Conservation (phyloP, 2,113 vertebrate genomes). For the Macaca fascicularis region T2T-MFA8v1.1 NC_088378.1:54954501-54955000, state of each 20-base stretch:
- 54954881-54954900: not conserved
- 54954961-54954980: not conserved
- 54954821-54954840: not conserved
- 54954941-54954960: not conserved
- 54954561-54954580: not conserved
- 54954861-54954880: not conserved
- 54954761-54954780: not conserved
- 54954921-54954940: not conserved
- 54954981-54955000: not conserved
- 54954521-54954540: not conserved
- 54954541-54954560: not conserved
- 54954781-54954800: not conserved
- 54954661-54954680: slow-evolving; percentile 12
- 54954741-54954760: not conserved
- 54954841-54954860: not conserved
- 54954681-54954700: not conserved
- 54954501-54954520: not conserved
- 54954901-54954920: not conserved
- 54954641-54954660: not conserved
- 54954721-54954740: slow-evolving; percentile 19
- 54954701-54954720: not conserved
- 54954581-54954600: not conserved
- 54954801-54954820: not conserved
- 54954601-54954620: not conserved
- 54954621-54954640: not conserved